Conservation (phyloP, 2,113 vertebrate species). For the Neomonachus schauinslandi region DNA sequence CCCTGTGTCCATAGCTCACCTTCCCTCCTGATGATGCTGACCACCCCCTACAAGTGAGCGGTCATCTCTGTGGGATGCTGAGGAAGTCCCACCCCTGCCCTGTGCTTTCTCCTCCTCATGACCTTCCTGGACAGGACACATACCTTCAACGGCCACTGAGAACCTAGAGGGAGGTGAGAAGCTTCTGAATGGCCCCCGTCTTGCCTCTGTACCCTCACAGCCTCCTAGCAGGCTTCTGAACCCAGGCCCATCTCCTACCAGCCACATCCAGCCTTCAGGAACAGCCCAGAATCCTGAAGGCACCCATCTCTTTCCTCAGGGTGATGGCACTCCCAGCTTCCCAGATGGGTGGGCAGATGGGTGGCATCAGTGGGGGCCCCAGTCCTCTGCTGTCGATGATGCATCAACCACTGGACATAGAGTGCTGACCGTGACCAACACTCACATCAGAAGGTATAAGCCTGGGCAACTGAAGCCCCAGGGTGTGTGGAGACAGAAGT, state of each 20-base stretch:
- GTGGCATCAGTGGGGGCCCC: rapidly evolving
- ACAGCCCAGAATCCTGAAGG: background rate
- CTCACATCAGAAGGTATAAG: background rate
- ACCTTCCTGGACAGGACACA: background rate
- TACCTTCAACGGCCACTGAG: background rate
- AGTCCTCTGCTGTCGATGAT: rapidly evolving
- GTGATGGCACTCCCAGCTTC: background rate
- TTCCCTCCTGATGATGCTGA: too few species aligned
- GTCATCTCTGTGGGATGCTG: background rate
- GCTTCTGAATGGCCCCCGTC: background rate
- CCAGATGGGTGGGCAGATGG: background rate
- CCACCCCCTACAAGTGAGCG: background rate
- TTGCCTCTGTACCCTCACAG: background rate
- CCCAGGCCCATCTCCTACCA: background rate
- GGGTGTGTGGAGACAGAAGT: background rate
- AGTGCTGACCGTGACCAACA: background rate
- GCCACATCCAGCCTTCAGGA: background rate
- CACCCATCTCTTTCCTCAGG: background rate
- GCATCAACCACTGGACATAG: rapidly evolving
- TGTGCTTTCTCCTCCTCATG: too few species aligned
- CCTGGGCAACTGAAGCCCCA: background rate
- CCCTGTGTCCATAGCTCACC: too few species aligned
- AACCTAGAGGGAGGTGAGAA: background rate
- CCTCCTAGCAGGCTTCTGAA: background rate
- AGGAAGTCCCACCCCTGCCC: background rate